phyloP scores from a whole-genome alignment of 2,888 invertebrate genomes.

The Cephus runcator region DNA sequence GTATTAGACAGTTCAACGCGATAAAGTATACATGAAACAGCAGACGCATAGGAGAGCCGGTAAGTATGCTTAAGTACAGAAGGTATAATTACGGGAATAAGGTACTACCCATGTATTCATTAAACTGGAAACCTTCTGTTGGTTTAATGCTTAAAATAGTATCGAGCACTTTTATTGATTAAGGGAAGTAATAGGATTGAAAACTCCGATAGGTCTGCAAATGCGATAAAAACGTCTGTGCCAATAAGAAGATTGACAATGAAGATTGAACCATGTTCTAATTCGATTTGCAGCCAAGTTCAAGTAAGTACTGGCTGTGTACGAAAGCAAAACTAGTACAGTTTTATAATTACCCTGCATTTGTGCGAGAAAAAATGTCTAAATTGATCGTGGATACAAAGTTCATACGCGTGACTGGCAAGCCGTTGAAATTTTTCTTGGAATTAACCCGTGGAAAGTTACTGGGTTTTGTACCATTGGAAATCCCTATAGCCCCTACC shows the following conservation, averaged over 20 bases:
- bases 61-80: not conserved
- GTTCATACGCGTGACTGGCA: not conserved
- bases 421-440: not conserved
- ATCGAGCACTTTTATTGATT: not conserved
- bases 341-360: not conserved
- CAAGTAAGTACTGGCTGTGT: not conserved
- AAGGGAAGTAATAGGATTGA: not conserved
- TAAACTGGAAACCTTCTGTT: not conserved
- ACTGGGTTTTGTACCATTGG: not conserved
- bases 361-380: not conserved
- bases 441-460: not conserved
- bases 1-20: not conserved
- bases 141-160: not conserved
- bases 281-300: not conserved
- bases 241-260: not conserved
- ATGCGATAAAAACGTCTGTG: not conserved
- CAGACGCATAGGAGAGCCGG: not conserved
- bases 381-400: not conserved
- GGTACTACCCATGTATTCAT: not conserved
- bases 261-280: not conserved
- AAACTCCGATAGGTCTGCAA: not conserved
- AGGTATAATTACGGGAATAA: not conserved
- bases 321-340: not conserved
- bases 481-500: not conserved
- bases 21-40: not conserved